Conservation (phyloP, 2,113 vertebrate species). For the Pedionomus torquatus region DNA sequence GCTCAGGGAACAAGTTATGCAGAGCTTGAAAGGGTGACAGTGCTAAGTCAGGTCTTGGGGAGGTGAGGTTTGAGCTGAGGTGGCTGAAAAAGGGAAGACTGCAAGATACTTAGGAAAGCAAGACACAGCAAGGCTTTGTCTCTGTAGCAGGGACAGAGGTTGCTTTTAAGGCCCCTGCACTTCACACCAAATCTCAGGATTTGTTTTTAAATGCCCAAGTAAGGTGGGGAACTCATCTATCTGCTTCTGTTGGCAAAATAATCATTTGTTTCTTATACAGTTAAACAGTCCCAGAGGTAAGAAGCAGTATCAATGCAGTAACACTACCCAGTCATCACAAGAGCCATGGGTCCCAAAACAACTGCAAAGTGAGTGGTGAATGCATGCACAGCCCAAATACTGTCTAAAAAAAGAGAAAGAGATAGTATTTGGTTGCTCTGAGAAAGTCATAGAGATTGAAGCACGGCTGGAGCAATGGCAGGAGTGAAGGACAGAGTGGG, state of each 20-base stretch:
- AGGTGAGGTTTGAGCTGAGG: background rate
- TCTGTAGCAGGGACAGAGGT: background rate
- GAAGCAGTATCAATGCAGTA: background rate
- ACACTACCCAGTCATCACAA: background rate
- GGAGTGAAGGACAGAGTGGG: background rate
- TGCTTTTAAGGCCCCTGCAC: background rate
- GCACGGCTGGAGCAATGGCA: fast-evolving
- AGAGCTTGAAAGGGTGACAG: background rate
- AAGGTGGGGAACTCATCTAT: background rate
- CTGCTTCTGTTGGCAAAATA: background rate
- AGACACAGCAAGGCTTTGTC: background rate
- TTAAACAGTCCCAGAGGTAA: background rate
- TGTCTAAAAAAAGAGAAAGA: background rate
- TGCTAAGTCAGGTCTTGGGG: background rate
- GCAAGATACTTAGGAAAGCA: background rate
- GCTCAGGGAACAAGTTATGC: background rate
- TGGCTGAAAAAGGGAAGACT: background rate
- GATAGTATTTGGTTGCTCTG: background rate
- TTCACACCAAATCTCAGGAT: background rate
- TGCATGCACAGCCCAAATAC: background rate
- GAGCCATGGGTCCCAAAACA: background rate
- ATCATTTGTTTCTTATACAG: background rate
- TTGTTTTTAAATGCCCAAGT: background rate
- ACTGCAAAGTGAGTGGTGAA: background rate
- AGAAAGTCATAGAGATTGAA: background rate